Evolutionary conservation across 2,888 invertebrate species (phyloP), one percentile per base, ranked within the genome.

Genomic region (Laspeyria flexula): DNA sequence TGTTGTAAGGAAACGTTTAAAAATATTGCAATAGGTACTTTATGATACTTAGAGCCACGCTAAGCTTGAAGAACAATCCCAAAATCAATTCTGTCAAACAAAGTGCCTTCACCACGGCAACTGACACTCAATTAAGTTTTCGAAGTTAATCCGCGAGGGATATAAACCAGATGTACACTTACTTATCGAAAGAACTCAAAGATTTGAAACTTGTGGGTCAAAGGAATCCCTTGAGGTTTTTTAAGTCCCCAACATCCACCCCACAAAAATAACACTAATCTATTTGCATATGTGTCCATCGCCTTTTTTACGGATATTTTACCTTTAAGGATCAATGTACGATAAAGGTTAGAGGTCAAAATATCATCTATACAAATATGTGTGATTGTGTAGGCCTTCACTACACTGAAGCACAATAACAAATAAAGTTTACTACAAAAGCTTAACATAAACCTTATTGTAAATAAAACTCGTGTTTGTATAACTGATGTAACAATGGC

Each of bases 181-280:
- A 63, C 44, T 52, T 51, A 61, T 48, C 52, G 18, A 7, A 13
- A 43, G 12, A 43, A 61, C 59, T 52, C 41, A 23, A 40, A 47
- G 54, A 55, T 56, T 60, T 56, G 38, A 53, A 65, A 65, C 46
- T 59, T 51, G 41, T 25, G 65, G 55, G 65, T 51, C 44, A 34
- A 43, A 60, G 34, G 33, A 50, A 55, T 61, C 58, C 64, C 61
- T 45, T 54, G 51, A 51, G 58, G 67, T 64, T 29, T 55, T 52
- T 66, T 61, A 55, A 53, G 48, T 49, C 46, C 21, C 38, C 51
- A 51, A 53, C 43, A 15, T 38, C 35, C 40, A 25, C 29, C 12
- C 27, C 21, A 13, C 16, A 18, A 47, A 44, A 45, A 51, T 51
- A 66, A 43, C 49, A 34, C 43, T 53, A 48, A 66, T 57, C 42